These are phyloP conservation scores for Leptestheria dahalacensis DNA, from an alignment of 1,140 invertebrate genomes.

Conservation along the genomic window DNA sequence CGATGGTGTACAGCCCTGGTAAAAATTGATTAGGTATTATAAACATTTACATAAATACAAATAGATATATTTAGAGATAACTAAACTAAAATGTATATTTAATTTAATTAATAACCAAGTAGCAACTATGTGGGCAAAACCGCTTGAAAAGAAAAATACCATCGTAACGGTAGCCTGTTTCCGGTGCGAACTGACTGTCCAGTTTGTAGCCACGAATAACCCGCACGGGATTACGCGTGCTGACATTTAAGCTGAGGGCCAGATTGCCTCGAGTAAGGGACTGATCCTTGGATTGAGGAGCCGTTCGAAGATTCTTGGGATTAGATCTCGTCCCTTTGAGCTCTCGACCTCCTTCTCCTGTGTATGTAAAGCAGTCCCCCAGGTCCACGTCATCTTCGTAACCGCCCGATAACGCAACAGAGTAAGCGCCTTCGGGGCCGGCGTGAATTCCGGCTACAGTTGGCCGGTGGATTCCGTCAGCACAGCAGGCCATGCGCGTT, in stretches of 20 bases:
- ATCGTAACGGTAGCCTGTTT: slow-evolving; percentile 50
- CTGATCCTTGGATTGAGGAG: slow-evolving; percentile 66
- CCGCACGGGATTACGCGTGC: slow-evolving; percentile 54
- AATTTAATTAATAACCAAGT: too few relatives aligned
- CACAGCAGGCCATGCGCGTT: slow-evolving; percentile 28
- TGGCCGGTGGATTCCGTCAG: slow-evolving; percentile 29
- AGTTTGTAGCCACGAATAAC: slow-evolving; percentile 62
- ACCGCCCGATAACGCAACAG: slow-evolving; percentile 70
- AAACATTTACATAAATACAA: neutral
- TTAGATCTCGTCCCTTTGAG: slow-evolving; percentile 25
- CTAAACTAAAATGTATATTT: neutral
- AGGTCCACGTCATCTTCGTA: slow-evolving; percentile 77
- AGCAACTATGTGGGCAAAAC: too few relatives aligned
- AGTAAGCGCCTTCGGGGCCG: slow-evolving; percentile 61
- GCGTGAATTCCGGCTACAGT: slow-evolving; percentile 32
- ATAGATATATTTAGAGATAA: neutral
- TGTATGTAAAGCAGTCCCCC: slow-evolving; percentile 69
- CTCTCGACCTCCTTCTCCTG: slow-evolving; percentile 65
- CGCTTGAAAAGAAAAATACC: too few relatives aligned
- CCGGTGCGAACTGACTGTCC: slow-evolving; percentile 57
- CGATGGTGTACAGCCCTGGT: neutral
- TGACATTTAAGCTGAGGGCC: slow-evolving; percentile 61
- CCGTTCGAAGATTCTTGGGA: slow-evolving; percentile 35
- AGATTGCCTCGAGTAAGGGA: slow-evolving; percentile 58
- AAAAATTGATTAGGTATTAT: neutral